Percentiles rank a stretch among this genome's conserved stretches.
These are phyloP conservation scores for Pseudorasbora parva DNA, from an alignment of 2,113 vertebrate species.

Conservation along the genomic window DNA sequence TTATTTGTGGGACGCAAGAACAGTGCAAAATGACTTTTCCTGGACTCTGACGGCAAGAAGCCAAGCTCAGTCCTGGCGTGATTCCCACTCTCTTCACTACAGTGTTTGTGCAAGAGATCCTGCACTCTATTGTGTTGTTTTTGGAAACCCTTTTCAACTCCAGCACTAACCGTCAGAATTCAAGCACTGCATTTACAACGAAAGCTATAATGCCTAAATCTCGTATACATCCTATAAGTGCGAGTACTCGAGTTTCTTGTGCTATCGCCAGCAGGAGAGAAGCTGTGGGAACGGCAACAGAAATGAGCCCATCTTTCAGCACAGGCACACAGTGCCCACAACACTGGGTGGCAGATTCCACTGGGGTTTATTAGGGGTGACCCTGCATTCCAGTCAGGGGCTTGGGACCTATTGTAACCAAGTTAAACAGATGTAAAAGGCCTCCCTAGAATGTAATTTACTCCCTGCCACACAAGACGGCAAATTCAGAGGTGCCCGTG, in stretches of 20 bases:
- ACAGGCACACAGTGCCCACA: constrained; percentile 49
- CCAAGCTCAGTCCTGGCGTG: constrained; percentile 2
- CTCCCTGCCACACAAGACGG: constrained; percentile 60
- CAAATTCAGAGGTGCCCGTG: background rate
- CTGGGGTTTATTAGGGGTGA: constrained; percentile 58
- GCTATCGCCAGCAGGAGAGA: background rate
- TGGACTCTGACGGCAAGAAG: constrained; percentile 4
- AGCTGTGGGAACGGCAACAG: background rate
- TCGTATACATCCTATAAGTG: constrained; percentile 54
- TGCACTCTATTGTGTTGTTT: constrained; percentile 39
- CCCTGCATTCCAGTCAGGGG: constrained; percentile 68
- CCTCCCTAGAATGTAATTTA: constrained; percentile 48
- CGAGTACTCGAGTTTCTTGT: background rate
- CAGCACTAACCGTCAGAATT: constrained; percentile 1
- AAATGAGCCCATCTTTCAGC: constrained; percentile 57
- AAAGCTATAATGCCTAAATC: constrained; percentile 42
- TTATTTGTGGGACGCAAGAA: background rate
- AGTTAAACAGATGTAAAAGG: constrained; percentile 60
- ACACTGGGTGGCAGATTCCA: constrained; percentile 73
- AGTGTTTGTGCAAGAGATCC: constrained; percentile 50
- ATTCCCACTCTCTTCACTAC: constrained; percentile 30
- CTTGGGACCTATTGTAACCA: constrained; percentile 64
- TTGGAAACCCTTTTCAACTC: constrained; percentile 31
- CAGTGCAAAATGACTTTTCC: constrained; percentile 34
- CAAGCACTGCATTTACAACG: background rate